Base-by-base conservation (phyloP, 2,797 vertebrate genomes). In the Sciurus vulgaris region DNA sequence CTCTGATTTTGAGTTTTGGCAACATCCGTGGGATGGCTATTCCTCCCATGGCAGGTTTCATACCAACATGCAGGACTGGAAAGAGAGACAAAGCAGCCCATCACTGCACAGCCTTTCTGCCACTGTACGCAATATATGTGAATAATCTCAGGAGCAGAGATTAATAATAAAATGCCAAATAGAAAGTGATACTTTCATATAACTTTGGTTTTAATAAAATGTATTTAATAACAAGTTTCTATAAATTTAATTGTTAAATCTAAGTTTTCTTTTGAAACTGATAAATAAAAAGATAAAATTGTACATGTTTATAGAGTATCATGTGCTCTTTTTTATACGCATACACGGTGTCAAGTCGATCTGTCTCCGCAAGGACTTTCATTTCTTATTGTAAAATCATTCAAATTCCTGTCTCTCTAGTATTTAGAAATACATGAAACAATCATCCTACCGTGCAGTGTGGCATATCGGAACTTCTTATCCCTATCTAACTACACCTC, bases 131-230 rank as follows among this genome's bases (percentile, higher is more conserved):
- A 35, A 13, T 7, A 22, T 30, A 47, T 12, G 38, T 13, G 4
- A 35, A 35, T 38, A 33, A 33, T 54, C 14, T 49, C 22, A 70
- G 24, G 17, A 69, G 26, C 1, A 30, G 18, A 84, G 41, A 15
- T 30, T 30, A 38, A n/a, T 11, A 41, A 17, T 67, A 44, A 63
- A 69, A 47, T 22, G 3, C 30, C 86, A 65, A 63, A 5, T 47
- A 94, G 47, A 13, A 87, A 73, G 15, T 44, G 12, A 61, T 9
- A 69, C 78, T 63, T 63, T 54, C 59, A 10, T 26, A 38, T 5
- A 18, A 24, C 14, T 93, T 63, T 74, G n/a, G 65, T 84, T 79
- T 93, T 65, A 79, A 92, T 84, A 92, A 74, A 85, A 89, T 30
- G 0, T 15, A 86, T 61, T 86, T 82, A 35, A 91, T 33, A 59